phyloP scores from a whole-genome alignment of 1,140 invertebrate genomes.

The Periplaneta americana region DNA sequence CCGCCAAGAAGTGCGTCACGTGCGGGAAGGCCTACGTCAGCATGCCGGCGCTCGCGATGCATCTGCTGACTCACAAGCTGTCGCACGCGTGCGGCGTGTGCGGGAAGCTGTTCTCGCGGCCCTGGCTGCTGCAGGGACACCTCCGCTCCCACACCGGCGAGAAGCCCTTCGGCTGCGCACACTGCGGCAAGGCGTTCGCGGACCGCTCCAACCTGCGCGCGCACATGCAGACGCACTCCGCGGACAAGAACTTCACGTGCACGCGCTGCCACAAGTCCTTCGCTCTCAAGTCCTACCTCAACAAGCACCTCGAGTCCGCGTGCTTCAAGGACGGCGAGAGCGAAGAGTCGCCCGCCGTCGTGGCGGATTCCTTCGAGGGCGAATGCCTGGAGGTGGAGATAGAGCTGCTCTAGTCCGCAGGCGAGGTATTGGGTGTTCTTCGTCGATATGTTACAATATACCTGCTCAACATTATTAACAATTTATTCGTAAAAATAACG shows the following conservation, averaged over 20 bases:
- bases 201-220: constrained; percentile 95
- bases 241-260: constrained; percentile 94
- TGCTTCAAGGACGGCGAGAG: constrained; percentile 69
- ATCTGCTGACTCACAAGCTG: constrained; percentile 90
- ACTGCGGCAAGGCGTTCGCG: constrained; percentile 98
- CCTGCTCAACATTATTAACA: background rate
- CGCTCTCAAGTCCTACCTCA: constrained; percentile 97
- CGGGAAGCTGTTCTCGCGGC: constrained; percentile 95
- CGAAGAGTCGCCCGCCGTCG: background rate
- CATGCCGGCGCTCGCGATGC: constrained; percentile 98
- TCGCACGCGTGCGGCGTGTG: constrained; percentile 95
- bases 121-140: constrained; percentile 97
- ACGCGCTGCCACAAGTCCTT: constrained; percentile 93
- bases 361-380: constrained; percentile 30
- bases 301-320: constrained; percentile 96
- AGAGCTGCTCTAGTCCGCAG: background rate
- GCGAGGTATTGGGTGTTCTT: background rate
- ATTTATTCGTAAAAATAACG: background rate
- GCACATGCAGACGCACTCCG: constrained; percentile 98
- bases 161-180: constrained; percentile 97
- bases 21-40: constrained; percentile 98
- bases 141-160: constrained; percentile 96
- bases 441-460: background rate
- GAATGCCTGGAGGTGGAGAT: constrained; percentile 18
- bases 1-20: constrained; percentile 89